Evolutionary conservation across 2,797 vertebrate species (phyloP).

Genomic region (Phaenicophaeus curvirostris): DNA sequence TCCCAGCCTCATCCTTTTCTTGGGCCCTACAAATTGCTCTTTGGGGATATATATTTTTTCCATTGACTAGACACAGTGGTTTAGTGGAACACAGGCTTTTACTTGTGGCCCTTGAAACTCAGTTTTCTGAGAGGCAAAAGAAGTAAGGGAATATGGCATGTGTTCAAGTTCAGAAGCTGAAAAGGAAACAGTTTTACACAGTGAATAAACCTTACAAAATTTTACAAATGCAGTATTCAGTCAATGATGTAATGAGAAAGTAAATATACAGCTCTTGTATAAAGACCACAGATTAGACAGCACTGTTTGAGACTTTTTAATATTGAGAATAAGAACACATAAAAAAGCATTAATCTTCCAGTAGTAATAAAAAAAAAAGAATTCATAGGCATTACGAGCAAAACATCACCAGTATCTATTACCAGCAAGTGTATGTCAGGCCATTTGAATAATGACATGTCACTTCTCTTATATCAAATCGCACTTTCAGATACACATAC

Average conservation of each 20-base stretch:
- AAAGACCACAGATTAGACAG: not conserved
- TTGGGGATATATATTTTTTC: not conserved
- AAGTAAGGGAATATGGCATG: not conserved
- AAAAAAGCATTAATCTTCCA: not conserved
- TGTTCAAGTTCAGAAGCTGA: not conserved
- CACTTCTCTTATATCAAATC: not conserved
- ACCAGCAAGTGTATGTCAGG: not conserved
- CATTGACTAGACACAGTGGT: not conserved
- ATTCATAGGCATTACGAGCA: not conserved
- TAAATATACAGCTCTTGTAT: not conserved
- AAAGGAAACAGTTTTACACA: not conserved
- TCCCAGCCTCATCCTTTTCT: not conserved
- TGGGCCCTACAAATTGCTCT: not conserved
- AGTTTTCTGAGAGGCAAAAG: not conserved
- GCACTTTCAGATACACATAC: not conserved
- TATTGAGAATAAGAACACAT: not conserved
- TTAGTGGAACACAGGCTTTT: not conserved
- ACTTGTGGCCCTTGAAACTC: not conserved
- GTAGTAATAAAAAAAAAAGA: not conserved
- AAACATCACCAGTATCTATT: not conserved
- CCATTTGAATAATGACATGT: not conserved
- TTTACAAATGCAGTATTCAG: not conserved
- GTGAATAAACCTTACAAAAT: not conserved
- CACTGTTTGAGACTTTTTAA: constrained; percentile 11
- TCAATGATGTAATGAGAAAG: not conserved